These are phyloP conservation scores for Hipposideros armiger DNA, from an alignment of 2,113 vertebrate species.

Conservation along the genomic window DNA sequence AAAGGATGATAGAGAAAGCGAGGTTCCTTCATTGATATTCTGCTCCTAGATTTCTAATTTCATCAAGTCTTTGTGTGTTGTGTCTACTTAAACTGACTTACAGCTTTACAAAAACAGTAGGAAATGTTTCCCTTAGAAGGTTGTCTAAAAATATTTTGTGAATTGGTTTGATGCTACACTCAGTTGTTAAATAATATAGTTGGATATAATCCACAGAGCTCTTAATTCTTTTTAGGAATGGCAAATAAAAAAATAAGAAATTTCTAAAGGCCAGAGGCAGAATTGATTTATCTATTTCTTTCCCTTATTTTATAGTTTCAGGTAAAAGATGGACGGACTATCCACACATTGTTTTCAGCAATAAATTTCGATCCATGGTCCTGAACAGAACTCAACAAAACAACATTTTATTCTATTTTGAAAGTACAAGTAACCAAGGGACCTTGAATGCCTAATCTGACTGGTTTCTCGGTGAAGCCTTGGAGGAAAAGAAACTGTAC, in stretches of 20 bases:
- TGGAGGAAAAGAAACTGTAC: background rate
- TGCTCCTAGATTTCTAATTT: conserved; percentile 48
- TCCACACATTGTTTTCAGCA: conserved; percentile 67
- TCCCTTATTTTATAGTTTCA: conserved; percentile 68
- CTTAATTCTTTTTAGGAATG: conserved; percentile 82
- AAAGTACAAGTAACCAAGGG: conserved; percentile 46
- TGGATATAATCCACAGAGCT: conserved; percentile 82
- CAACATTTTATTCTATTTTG: conserved; percentile 61
- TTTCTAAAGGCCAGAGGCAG: conserved; percentile 80
- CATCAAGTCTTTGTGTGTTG: conserved; percentile 23
- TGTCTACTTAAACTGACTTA: conserved; percentile 74
- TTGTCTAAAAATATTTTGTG: conserved; percentile 68
- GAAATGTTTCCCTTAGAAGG: conserved; percentile 79
- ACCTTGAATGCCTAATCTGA: background rate
- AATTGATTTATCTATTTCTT: conserved; percentile 64
- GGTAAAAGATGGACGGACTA: conserved; percentile 69
- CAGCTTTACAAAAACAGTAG: conserved; percentile 80
- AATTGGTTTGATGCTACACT: conserved; percentile 73
- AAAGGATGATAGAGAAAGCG: conserved; percentile 26
- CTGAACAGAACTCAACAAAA: conserved; percentile 68
- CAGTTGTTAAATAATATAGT: conserved; percentile 82
- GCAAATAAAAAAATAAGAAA: conserved; percentile 82
- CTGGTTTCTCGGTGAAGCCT: background rate
- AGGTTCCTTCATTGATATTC: conserved; percentile 60
- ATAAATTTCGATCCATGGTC: conserved; percentile 69